A percentile compares a stretch with the other conserved stretches of the same genome.
These are phyloP conservation scores for Chrosomus eos DNA, from an alignment of 2,797 vertebrate species.

Conservation along the genomic window DNA sequence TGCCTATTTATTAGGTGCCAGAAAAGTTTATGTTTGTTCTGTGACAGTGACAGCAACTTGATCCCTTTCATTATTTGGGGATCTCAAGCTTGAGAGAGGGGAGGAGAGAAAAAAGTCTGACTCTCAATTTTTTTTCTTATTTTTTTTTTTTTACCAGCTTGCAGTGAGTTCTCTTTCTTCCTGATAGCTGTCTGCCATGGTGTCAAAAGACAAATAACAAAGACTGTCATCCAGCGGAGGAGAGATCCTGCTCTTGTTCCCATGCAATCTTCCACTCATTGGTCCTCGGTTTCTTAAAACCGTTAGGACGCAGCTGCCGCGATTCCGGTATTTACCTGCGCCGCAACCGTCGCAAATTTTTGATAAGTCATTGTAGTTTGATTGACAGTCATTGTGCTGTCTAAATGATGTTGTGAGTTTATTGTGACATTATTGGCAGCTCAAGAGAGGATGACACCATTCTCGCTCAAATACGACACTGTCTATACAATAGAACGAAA, in stretches of 20 bases:
- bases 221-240: conserved; percentile 78
- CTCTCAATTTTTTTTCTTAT: conserved; percentile 69
- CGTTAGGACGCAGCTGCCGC: conserved; percentile 37
- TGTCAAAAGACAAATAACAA: conserved; percentile 84
- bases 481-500: conserved; percentile 57
- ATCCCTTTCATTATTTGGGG: conserved; percentile 84
- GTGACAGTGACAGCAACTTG: conserved; percentile 87
- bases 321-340: conserved; percentile 50
- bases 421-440: conserved; percentile 59
- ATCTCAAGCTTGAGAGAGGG: conserved; percentile 62
- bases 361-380: conserved; percentile 57
- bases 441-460: conserved; percentile 53
- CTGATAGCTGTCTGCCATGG: conserved; percentile 84
- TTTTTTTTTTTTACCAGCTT: conserved; percentile 74
- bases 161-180: conserved; percentile 81
- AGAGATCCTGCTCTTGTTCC: conserved; percentile 73
- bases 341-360: conserved; percentile 6
- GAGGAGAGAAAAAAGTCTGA: conserved; percentile 70
- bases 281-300: conserved; percentile 63
- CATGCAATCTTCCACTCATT: conserved; percentile 49
- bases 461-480: conserved; percentile 45
- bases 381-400: conserved; percentile 57
- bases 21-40: conserved; percentile 88
- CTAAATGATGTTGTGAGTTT: conserved; percentile 61
- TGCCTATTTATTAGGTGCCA: conserved; percentile 88